Evolutionary conservation across 2,888 invertebrate genomes (phyloP).

Genomic region (Lepidochrysops patricia): DNA sequence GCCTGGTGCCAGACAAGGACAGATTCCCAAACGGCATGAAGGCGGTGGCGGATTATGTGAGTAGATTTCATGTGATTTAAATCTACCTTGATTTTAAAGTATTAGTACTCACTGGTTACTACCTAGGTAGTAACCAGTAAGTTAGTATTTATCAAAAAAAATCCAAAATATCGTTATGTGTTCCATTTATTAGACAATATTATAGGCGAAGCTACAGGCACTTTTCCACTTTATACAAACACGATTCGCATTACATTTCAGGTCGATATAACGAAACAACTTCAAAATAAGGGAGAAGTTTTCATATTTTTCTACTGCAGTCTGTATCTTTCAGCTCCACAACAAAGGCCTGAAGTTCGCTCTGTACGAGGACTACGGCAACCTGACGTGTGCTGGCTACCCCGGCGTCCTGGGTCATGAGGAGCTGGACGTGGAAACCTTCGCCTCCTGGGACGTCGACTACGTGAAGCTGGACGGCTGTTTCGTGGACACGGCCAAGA

Average conservation of each 20-base stretch:
- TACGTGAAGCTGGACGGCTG: slow-evolving; percentile 90
- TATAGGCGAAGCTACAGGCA: no score
- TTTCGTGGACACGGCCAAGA: slow-evolving; percentile 73
- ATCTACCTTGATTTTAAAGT: slow-evolving; percentile 12
- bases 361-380: slow-evolving; percentile 87
- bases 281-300: no score
- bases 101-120: not conserved
- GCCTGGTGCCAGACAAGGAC: slow-evolving; percentile 76
- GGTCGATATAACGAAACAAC: no score
- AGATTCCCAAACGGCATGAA: slow-evolving; percentile 85
- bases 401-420: slow-evolving; percentile 82
- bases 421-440: slow-evolving; percentile 80
- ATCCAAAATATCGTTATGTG: no score
- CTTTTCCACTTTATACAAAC: no score
- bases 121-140: no score
- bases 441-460: slow-evolving; percentile 87
- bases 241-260: no score
- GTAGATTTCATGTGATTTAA: no score
- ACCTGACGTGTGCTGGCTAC: slow-evolving; percentile 83
- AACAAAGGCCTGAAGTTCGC: slow-evolving; percentile 83
- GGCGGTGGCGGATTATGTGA: slow-evolving; percentile 81
- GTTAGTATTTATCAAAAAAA: no score
- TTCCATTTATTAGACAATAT: no score
- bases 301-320: no score
- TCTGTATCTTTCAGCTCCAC: slow-evolving; percentile 77